Conservation (phyloP, 2,113 vertebrate genomes). For the Scytalopus superciliaris region DNA sequence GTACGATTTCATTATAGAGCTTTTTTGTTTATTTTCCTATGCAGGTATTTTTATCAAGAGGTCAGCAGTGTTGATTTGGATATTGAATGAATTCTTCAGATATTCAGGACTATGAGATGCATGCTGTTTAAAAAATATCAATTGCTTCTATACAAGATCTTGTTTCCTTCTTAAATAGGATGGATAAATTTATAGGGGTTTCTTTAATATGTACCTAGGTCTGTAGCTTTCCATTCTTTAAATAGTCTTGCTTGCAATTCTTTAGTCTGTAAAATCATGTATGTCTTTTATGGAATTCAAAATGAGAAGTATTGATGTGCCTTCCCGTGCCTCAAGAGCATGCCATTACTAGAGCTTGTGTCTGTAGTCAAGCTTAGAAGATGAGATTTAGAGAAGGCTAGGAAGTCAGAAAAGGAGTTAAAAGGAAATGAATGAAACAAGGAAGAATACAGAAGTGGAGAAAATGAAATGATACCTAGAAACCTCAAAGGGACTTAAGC, state of each 20-base stretch:
- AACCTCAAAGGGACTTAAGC: background rate
- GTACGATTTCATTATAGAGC: background rate
- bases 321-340: background rate
- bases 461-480: background rate
- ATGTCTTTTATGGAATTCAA: background rate
- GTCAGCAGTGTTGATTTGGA: background rate
- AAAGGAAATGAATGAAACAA: background rate
- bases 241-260: background rate
- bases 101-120: background rate
- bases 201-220: rapidly evolving
- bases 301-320: background rate
- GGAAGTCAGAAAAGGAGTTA: background rate
- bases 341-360: background rate
- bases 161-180: background rate
- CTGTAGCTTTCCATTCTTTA: background rate
- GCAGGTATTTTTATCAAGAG: background rate
- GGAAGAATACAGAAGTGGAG: background rate
- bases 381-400: background rate
- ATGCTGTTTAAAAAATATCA: background rate
- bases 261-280: background rate
- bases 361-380: background rate
- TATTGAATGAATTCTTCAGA: background rate
- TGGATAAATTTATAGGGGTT: background rate
- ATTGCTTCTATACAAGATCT: background rate
- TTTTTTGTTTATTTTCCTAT: background rate